Evolutionary conservation across 2,888 invertebrate species (phyloP), one percentile per base, ranked within the genome.

Genomic region (Metopia argyrocephala): DNA sequence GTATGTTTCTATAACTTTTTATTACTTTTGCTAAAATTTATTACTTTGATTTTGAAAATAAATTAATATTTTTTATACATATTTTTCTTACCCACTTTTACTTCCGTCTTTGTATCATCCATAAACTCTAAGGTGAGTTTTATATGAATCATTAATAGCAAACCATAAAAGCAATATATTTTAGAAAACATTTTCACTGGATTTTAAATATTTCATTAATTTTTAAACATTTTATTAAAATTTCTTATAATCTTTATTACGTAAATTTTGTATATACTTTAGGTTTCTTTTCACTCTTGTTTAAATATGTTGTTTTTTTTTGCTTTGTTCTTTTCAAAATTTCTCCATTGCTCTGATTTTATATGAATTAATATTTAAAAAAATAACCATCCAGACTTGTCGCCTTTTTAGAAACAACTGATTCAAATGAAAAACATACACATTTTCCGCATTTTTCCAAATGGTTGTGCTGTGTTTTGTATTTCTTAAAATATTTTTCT

Each of bases 41-140:
- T 38, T 62, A 25, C 45, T 20, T 15, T 7, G 18, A 25, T 46
- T 31, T 27, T 52, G 18, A 7, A 4, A n/a, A 45, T 12, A 50
- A 59, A 52, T 25, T 12, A 7, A 25, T n/a, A 7, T 56, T 15
- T 23, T 48, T 6, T 18, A 18, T 18, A 7, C n/a, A 59, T 23
- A 7, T 20, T 59, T 38, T 38, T 82, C 87, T 28, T 87, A 88
- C 88, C 88, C 80, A 88, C 88, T 83, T 85, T 85, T 52, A 88
- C 85, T 84, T 84, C 85, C 50, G 85, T 84, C 69, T 84, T 82
- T 15, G 71, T 78, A 20, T 82, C 84, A n/a, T 71, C 82, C 52
- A 68, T 78, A 57, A 69, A 76, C 71, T 80, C 82, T 20, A 71
- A 62, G 9, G 84, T 66, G 20, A 78, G 23, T 54, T 65, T 48